These are phyloP conservation scores for Sinocyclocheilus maitianheensis DNA, from an alignment of 2,113 vertebrate species.

Conservation along the genomic window DNA sequence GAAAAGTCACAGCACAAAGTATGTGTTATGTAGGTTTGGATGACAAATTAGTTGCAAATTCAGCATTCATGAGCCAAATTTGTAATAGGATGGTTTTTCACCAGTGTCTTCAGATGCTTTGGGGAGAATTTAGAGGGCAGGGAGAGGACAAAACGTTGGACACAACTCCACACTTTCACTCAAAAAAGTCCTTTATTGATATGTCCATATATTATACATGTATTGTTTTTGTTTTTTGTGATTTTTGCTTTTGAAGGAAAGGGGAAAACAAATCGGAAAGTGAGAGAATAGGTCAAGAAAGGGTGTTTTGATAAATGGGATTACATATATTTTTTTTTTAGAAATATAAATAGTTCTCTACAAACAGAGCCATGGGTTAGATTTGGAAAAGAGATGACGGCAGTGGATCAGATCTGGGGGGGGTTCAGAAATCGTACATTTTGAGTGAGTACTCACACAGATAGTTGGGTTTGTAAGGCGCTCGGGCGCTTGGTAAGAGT, in stretches of 20 bases:
- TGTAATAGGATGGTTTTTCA: background rate
- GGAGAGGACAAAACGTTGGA: constrained; percentile 36
- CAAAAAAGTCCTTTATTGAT: constrained; percentile 56
- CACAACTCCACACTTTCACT: constrained; percentile 66
- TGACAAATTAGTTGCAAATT: constrained; percentile 11
- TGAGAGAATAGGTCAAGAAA: constrained; percentile 14
- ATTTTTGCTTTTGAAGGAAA: constrained; percentile 21
- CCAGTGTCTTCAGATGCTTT: constrained; percentile 35
- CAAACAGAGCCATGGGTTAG: constrained; percentile 35
- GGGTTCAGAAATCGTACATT: constrained; percentile 69
- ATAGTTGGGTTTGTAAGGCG: constrained; percentile 97
- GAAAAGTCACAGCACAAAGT: constrained; percentile 63
- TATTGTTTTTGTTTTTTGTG: background rate
- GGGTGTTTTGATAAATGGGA: constrained; percentile 4
- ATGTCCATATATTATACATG: constrained; percentile 18
- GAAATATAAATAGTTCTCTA: constrained; percentile 42
- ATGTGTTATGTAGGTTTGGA: constrained; percentile 26
- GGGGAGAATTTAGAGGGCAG: constrained; percentile 43
- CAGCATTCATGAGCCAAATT: constrained; percentile 4
- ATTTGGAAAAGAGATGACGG: constrained; percentile 1
- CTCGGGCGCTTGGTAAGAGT: constrained; percentile 90
- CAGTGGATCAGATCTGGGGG: background rate
- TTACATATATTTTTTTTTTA: constrained; percentile 10
- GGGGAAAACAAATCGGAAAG: constrained; percentile 34
- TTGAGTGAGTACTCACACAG: constrained; percentile 94